phyloP scores from a whole-genome alignment of 2,888 invertebrate species.

The Trachelus iudaicus region DNA sequence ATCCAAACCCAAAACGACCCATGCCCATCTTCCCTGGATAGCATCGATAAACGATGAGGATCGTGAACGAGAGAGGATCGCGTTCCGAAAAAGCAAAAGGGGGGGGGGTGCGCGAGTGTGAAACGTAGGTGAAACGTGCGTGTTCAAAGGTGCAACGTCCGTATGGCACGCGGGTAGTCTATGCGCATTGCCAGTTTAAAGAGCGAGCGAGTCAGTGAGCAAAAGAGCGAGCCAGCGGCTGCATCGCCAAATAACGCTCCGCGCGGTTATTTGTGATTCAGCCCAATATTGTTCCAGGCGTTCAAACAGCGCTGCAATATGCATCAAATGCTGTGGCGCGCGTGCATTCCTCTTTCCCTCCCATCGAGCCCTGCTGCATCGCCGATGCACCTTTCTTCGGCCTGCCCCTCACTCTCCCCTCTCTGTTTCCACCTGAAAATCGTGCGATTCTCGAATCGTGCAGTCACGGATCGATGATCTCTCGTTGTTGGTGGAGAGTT shows the following conservation, averaged over 20 bases:
- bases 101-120: background rate
- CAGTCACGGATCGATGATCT: background rate
- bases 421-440: background rate
- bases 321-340: constrained; percentile 32
- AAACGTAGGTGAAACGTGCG: background rate
- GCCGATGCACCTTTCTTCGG: background rate
- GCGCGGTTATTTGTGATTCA: constrained; percentile 37
- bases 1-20: background rate
- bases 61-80: background rate
- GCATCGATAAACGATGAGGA: background rate
- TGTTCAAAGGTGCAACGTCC: background rate
- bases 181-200: background rate
- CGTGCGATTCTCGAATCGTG: background rate
- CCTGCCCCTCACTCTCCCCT: background rate
- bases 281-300: constrained; percentile 40
- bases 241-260: constrained; percentile 37
- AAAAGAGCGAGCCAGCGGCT: constrained; percentile 15
- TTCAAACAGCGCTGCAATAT: constrained; percentile 40
- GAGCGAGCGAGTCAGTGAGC: background rate
- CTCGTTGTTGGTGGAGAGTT: background rate
- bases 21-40: background rate
- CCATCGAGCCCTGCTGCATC: background rate
- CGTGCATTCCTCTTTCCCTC: background rate
- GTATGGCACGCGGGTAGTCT: background rate
- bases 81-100: background rate